These are phyloP conservation scores for Paramormyrops kingsleyae DNA, from an alignment of 2,113 vertebrate genomes.

Conservation along the genomic window DNA sequence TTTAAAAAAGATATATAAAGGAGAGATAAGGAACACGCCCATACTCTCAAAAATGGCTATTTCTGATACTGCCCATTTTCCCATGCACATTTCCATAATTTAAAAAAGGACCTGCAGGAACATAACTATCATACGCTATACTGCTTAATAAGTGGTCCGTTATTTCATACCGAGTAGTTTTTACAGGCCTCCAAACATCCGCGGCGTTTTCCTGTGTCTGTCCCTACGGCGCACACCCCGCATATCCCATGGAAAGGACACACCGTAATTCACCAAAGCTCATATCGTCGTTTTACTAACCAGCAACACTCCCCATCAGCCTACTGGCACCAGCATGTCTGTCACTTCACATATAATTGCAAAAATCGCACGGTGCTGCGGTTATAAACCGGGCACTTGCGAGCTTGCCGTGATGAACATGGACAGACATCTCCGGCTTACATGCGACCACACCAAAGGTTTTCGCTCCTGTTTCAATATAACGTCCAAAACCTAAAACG, in stretches of 20 bases:
- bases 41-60: neutral
- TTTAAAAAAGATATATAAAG: neutral
- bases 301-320: neutral
- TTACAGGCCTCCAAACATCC: slow-evolving; percentile 20
- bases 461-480: neutral
- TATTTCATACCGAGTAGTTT: neutral
- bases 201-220: slow-evolving; percentile 17
- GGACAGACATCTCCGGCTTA: neutral
- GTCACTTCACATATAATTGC: neutral
- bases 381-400: neutral
- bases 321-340: neutral
- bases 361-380: neutral
- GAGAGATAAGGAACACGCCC: slow-evolving; percentile 13
- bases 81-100: neutral
- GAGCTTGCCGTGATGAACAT: neutral
- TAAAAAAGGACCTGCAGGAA: neutral
- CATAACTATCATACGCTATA: neutral
- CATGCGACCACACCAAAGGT: neutral
- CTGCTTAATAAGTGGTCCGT: neutral
- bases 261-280: neutral
- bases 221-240: slow-evolving; percentile 8
- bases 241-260: neutral
- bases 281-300: neutral
- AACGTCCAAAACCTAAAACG: neutral
- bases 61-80: neutral